Conservation (phyloP, 2,888 invertebrate genomes). For the Ophioninae sp. region DNA sequence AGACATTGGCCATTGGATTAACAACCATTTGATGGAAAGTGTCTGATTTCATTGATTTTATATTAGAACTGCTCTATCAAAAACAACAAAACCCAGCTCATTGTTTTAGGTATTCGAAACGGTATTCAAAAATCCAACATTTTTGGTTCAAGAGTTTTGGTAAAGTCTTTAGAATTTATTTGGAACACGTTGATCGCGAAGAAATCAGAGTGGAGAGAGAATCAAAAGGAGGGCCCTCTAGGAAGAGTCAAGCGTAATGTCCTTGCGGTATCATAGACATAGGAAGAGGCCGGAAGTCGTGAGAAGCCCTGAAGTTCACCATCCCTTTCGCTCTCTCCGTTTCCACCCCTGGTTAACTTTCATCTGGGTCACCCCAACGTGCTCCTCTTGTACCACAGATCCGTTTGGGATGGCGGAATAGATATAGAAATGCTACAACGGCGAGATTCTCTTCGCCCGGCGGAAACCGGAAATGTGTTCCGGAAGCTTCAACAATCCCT, state of each 20-base stretch:
- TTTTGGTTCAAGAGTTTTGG: too few species aligned
- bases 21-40: too few species aligned
- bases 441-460: slow-evolving; percentile 68
- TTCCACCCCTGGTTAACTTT: slow-evolving; percentile 48
- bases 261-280: slow-evolving; percentile 56
- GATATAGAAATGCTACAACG: slow-evolving; percentile 64
- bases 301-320: slow-evolving; percentile 51
- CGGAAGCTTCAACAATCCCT: slow-evolving; percentile 82
- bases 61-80: too few species aligned
- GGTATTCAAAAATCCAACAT: too few species aligned
- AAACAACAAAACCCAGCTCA: too few species aligned
- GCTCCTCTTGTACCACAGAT: slow-evolving; percentile 33
- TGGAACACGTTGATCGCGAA: slow-evolving; percentile 24
- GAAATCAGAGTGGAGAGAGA: slow-evolving; percentile 50
- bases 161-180: neutral
- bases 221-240: slow-evolving; percentile 43
- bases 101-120: too few species aligned
- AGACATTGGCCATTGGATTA: slow-evolving; percentile 37
- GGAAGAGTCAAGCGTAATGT: slow-evolving; percentile 48
- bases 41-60: neutral
- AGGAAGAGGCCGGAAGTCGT: slow-evolving; percentile 60
- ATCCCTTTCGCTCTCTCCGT: slow-evolving; percentile 17
- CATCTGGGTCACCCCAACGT: slow-evolving; percentile 55
- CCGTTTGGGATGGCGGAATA: slow-evolving; percentile 47
- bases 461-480: slow-evolving; percentile 82